These are phyloP conservation scores for Drosophila insularis DNA, from an alignment of 1,140 invertebrate species.

Conservation along the genomic window DNA sequence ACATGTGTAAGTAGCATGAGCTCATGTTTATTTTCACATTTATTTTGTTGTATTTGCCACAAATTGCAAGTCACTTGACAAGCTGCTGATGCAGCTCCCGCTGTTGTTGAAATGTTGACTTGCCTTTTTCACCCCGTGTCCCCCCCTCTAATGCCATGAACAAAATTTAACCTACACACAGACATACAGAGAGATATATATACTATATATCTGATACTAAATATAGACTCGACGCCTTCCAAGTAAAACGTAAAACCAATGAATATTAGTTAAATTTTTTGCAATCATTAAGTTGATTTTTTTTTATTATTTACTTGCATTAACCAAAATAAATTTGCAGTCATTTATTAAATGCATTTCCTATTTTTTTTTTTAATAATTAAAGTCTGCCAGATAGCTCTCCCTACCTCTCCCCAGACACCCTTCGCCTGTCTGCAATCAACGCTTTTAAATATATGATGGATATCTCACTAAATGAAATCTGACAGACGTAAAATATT, in stretches of 20 bases:
- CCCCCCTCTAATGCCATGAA: slow-evolving; percentile 43
- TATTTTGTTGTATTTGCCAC: slow-evolving; percentile 60
- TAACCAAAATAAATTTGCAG: slow-evolving; percentile 60
- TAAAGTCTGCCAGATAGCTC: not conserved
- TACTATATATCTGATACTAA: slow-evolving; percentile 26
- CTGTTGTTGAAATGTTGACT: slow-evolving; percentile 82
- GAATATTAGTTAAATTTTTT: slow-evolving; percentile 30
- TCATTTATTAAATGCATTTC: slow-evolving; percentile 61
- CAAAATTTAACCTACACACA: slow-evolving; percentile 31
- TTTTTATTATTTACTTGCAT: slow-evolving; percentile 43
- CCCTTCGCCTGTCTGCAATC: slow-evolving; percentile 18
- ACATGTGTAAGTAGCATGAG: slow-evolving; percentile 79
- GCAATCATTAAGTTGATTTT: slow-evolving; percentile 56
- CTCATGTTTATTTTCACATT: slow-evolving; percentile 82
- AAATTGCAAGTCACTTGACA: slow-evolving; percentile 82
- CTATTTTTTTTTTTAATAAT: slow-evolving; percentile 25
- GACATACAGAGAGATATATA: slow-evolving; percentile 16
- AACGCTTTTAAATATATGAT: slow-evolving; percentile 39
- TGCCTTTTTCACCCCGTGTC: slow-evolving; percentile 54
- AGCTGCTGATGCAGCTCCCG: slow-evolving; percentile 82
- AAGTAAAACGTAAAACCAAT: slow-evolving; percentile 48
- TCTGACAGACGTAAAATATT: slow-evolving; percentile 77
- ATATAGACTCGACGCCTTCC: not conserved
- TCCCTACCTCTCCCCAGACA: not conserved
- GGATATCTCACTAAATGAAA: slow-evolving; percentile 67